Evolutionary conservation across 2,113 vertebrate species (phyloP), one percentile per base, ranked within the genome.

Genomic region (Malurus alboscapulatus): DNA sequence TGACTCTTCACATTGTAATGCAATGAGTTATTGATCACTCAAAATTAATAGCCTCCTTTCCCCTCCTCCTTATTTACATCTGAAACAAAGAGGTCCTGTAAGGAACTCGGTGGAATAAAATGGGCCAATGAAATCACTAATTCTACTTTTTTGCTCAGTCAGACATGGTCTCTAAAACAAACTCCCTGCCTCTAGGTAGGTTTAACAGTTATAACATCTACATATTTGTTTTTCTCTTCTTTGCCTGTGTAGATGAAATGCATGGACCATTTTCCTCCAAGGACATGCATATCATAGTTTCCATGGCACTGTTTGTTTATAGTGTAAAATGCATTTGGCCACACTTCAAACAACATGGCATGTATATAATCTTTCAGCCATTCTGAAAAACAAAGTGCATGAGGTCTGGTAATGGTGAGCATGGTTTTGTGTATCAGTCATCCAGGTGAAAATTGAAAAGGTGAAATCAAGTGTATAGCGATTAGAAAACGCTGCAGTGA

Each of bases 371-470:
- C 74, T 95, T 95, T 73, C 62, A 69, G 38, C 48, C 36, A 74
- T 92, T 92, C 91, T 83, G 57, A 93, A 91, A 92, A 92, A 95
- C 62, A 32, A 91, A 95, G 92, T 90, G 66, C 40, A 84, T 67
- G 77, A 69, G 77, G 80, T 42, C 42, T 63, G 34, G 15, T 76
- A 80, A 94, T 48, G 44, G 92, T 47, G 53, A 74, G 75, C 79
- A 93, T 67, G 36, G 73, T 96, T 95, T 74, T 82, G 61, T 75
- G 30, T 59, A 90, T 86, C 55, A 74, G n/a, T 94, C 57, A 87
- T 88, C 79, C 84, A 78, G 81, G 88, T 93, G 89, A 96, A 96
- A 96, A 96, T 87, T 85, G 86, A 88, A 94, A 96, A 96, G 93
- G 88, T 92, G 89, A 97, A 97, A 95, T 95, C 92, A 92, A 95